Percentiles rank a stretch among this genome's conserved stretches.
Conservation (phyloP, 2,888 invertebrate genomes). For the Cantharis rustica region DNA sequence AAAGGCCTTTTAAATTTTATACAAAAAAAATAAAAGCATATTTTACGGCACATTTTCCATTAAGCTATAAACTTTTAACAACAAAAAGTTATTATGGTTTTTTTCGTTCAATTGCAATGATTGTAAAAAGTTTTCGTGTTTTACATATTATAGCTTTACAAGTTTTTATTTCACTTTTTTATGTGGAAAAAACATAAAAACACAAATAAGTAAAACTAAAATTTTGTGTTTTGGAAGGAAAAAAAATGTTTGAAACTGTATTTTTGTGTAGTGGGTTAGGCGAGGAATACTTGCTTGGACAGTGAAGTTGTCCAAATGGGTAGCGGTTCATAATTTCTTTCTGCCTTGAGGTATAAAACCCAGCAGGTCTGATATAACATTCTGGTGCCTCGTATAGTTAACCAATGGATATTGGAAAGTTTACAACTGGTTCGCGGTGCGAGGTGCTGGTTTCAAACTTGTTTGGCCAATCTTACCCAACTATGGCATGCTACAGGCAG, state of each 20-base stretch:
- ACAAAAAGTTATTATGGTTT: constrained; percentile 1
- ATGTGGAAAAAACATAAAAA: not conserved
- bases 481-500: constrained; percentile 32
- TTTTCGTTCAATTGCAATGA: constrained; percentile 4
- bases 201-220: not conserved
- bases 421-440: not conserved
- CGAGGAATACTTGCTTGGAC: constrained; percentile 28
- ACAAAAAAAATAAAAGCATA: not conserved
- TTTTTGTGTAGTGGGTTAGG: constrained; percentile 19
- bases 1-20: not conserved
- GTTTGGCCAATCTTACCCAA: constrained; percentile 15
- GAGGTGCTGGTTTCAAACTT: not conserved
- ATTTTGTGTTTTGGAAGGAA: not conserved
- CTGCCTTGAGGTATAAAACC: constrained; percentile 1
- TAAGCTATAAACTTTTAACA: constrained; percentile 2
- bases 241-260: constrained; percentile 20
- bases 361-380: constrained; percentile 29
- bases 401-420: constrained; percentile 11
- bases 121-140: constrained; percentile 3
- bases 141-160: constrained; percentile 3
- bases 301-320: constrained; percentile 12
- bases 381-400: constrained; percentile 32
- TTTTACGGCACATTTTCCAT: not conserved
- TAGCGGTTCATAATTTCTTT: not conserved
- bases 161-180: not conserved